These are phyloP conservation scores for Chamaea fasciata DNA, from an alignment of 2,113 vertebrate species.

Conservation along the genomic window DNA sequence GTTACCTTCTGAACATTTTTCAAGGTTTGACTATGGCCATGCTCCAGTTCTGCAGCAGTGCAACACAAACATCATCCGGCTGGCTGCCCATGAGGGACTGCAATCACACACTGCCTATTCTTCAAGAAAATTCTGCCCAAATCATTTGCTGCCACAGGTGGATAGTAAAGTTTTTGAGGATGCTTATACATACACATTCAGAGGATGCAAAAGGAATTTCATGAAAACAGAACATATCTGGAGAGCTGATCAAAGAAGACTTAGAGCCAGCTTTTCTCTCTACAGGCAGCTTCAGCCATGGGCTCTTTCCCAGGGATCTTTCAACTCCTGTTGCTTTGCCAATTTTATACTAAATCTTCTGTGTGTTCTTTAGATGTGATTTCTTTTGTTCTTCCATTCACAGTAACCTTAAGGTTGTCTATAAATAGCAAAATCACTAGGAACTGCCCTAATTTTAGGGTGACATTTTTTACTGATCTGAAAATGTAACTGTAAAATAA, in stretches of 20 bases:
- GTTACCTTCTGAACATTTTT: not conserved
- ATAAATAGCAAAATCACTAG: not conserved
- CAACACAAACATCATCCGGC: not conserved
- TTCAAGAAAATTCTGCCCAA: not conserved
- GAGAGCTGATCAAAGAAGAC: not conserved
- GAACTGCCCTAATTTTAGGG: not conserved
- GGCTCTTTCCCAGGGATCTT: not conserved
- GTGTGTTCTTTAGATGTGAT: not conserved
- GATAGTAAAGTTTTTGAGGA: not conserved
- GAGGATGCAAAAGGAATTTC: not conserved
- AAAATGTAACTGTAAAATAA: not conserved
- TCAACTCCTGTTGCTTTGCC: not conserved
- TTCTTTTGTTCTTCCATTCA: not conserved
- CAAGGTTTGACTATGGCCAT: not conserved
- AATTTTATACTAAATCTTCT: not conserved
- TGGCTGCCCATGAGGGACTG: not conserved
- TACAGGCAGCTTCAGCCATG: not conserved
- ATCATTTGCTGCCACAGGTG: rapidly evolving
- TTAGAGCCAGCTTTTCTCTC: not conserved
- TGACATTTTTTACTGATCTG: not conserved
- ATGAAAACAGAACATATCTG: not conserved
- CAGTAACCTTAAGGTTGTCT: not conserved
- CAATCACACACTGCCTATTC: rapidly evolving
- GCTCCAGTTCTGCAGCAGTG: not conserved
- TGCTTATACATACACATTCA: not conserved